Evolutionary conservation across 2,113 vertebrate genomes (phyloP).

Genomic region (Azemiops feae): DNA sequence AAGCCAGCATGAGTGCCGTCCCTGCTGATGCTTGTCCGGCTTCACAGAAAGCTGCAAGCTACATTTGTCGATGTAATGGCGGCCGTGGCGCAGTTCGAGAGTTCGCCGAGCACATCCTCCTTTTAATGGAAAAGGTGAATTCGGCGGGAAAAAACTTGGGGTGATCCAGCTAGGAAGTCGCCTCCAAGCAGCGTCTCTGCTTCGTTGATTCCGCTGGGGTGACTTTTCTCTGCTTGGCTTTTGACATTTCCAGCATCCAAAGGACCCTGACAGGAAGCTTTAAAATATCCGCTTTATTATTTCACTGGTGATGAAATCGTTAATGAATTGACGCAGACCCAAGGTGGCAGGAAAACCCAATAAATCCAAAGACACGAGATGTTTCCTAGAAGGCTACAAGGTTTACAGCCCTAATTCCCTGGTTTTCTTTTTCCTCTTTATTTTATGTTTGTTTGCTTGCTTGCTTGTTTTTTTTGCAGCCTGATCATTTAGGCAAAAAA

Average conservation of each 20-base stretch:
- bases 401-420: not conserved
- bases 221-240: not conserved
- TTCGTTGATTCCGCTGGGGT: not conserved
- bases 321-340: not conserved
- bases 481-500: not conserved
- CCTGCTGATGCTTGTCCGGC: constrained; percentile 73
- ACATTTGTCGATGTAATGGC: constrained; percentile 73
- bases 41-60: constrained; percentile 77
- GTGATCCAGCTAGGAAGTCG: not conserved
- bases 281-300: not conserved
- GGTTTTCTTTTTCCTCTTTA: no score
- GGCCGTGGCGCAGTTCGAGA: constrained; percentile 83
- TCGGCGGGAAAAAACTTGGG: not conserved
- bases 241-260: constrained; percentile 15
- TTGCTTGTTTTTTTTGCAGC: not conserved
- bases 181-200: not conserved
- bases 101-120: constrained; percentile 85
- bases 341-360: not conserved
- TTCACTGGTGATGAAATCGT: not conserved
- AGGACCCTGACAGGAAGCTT: not conserved
- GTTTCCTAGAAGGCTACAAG: not conserved
- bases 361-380: not conserved
- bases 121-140: constrained; percentile 66
- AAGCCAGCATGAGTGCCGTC: constrained; percentile 80
- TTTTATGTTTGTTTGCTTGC: not conserved